Percentiles rank a stretch among this genome's conserved stretches.
Conservation (phyloP, 2,113 vertebrate species). For the Chroicocephalus ridibundus region DNA sequence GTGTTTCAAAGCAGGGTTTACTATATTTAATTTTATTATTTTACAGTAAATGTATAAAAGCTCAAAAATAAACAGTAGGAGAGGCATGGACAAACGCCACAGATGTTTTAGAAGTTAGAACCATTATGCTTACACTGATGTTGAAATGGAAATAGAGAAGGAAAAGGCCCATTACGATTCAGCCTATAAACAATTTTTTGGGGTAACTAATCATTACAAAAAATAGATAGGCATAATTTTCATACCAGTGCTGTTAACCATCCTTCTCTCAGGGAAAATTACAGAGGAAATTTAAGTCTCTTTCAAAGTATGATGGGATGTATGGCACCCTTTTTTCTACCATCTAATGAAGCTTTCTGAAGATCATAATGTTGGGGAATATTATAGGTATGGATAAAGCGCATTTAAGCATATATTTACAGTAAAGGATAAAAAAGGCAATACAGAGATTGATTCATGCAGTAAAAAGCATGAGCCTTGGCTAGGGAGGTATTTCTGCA, state of each 20-base stretch:
- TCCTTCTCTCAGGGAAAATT: not conserved
- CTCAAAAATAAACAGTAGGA: not conserved
- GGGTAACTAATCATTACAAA: conserved; percentile 23
- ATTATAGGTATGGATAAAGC: not conserved
- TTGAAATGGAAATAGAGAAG: not conserved
- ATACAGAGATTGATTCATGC: not conserved
- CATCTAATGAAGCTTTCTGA: not conserved
- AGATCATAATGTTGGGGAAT: not conserved
- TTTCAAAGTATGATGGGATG: not conserved
- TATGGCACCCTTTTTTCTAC: not conserved
- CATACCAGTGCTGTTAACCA: conserved; percentile 4
- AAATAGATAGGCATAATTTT: conserved; percentile 42
- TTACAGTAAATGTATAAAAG: not conserved
- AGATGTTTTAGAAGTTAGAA: not conserved
- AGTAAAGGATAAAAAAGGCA: not conserved
- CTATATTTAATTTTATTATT: conserved; percentile 2
- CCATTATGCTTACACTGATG: not conserved
- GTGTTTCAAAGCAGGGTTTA: not conserved
- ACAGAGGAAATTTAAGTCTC: not conserved
- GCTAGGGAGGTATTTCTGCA: not conserved
- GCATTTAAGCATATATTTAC: not conserved
- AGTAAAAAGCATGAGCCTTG: not conserved
- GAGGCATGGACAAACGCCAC: not conserved
- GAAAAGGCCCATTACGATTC: not conserved
- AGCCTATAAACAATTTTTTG: not conserved